Conservation (phyloP, 2,113 vertebrate genomes). For the Perognathus longimembris region DNA sequence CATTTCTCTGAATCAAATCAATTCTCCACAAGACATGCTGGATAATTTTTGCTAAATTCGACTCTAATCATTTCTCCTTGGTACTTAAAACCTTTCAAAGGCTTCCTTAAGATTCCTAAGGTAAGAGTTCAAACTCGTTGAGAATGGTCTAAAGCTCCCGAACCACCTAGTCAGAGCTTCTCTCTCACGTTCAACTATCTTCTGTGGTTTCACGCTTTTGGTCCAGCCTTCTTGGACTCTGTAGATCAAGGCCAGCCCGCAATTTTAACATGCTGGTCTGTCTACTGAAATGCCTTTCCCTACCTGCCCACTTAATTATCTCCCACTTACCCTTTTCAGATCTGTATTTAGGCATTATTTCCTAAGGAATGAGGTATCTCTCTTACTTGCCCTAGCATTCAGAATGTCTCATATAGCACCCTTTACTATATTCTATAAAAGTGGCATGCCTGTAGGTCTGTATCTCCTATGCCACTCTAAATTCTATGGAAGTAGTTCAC, state of each 20-base stretch:
- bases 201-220: not conserved
- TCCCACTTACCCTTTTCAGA: not conserved
- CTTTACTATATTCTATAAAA: not conserved
- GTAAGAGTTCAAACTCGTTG: not conserved
- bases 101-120: not conserved
- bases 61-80: not conserved
- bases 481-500: not conserved
- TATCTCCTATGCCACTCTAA: not conserved
- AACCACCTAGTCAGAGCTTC: not conserved
- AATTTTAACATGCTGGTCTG: not conserved
- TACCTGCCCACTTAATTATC: not conserved
- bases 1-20: constrained; percentile 8
- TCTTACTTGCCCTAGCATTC: not conserved
- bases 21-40: not conserved
- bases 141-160: not conserved
- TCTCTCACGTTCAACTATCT: not conserved
- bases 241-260: not conserved
- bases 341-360: not conserved
- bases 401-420: not conserved
- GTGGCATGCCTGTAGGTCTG: not conserved
- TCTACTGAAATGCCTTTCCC: not conserved
- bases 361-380: not conserved
- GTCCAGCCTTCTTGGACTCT: not conserved
- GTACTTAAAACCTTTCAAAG: not conserved
- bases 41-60: constrained; percentile 11